Evolutionary conservation across 2,888 invertebrate species (phyloP).

Genomic region (Drosophila recens): DNA sequence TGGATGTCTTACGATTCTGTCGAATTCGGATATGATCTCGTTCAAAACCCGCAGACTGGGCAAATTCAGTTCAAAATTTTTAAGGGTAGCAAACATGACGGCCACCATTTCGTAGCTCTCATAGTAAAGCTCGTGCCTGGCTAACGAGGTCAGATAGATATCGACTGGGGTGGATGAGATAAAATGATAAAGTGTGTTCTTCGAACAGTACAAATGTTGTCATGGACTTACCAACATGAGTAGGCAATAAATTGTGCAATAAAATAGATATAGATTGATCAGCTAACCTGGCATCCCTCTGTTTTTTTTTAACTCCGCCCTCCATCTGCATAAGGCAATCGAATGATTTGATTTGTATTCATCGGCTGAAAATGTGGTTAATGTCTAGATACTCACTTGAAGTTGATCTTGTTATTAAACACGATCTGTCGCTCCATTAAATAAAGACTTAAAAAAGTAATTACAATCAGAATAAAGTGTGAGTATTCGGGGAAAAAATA

Average conservation of each 20-base stretch:
- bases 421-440: conserved; percentile 96
- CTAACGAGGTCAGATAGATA: conserved; percentile 89
- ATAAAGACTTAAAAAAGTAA: conserved; percentile 91
- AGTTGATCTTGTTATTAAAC: conserved; percentile 94
- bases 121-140: conserved; percentile 91
- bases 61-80: conserved; percentile 89
- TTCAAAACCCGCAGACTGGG: conserved; percentile 91
- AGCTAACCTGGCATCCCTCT: conserved; percentile 92
- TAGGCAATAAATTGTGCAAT: conserved; percentile 96
- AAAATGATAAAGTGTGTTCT: background rate
- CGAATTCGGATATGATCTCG: conserved; percentile 96
- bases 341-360: background rate
- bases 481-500: conserved; percentile 88
- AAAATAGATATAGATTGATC: conserved; percentile 94
- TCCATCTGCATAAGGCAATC: conserved; percentile 86
- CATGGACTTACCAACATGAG: conserved; percentile 91
- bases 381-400: conserved; percentile 86
- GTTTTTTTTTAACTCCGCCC: conserved; percentile 90
- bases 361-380: background rate
- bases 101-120: conserved; percentile 95
- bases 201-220: conserved; percentile 87
- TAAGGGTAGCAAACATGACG: conserved; percentile 97
- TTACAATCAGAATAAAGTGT: conserved; percentile 90
- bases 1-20: conserved; percentile 87
- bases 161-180: conserved; percentile 18